Percentiles rank a stretch among this genome's conserved stretches.
phyloP scores from a whole-genome alignment of 2,113 vertebrate genomes.

The Rhynchomys soricoides region DNA sequence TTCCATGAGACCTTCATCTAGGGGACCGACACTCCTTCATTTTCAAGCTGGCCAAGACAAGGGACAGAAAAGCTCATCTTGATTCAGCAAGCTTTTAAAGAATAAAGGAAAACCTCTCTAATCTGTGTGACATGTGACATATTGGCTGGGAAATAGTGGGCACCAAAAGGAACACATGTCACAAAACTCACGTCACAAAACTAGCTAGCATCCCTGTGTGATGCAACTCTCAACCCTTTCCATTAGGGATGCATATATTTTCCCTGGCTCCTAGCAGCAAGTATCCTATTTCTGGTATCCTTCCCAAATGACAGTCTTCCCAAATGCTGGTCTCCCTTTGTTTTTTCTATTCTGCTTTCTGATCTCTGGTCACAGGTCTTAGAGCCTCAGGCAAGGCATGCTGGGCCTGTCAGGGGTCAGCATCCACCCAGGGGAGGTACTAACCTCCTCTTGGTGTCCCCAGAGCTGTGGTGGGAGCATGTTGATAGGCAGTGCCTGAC shows the following conservation, averaged over 20 bases:
- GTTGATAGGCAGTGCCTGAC: neutral
- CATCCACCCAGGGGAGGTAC: neutral
- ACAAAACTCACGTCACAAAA: neutral
- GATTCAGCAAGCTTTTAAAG: conserved; percentile 2
- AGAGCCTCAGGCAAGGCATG: neutral
- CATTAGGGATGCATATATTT: neutral
- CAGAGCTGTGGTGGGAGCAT: neutral
- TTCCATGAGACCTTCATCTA: neutral
- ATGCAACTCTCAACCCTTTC: neutral
- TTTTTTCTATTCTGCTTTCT: neutral
- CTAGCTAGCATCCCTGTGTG: neutral
- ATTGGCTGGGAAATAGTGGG: neutral
- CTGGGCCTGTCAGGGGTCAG: neutral
- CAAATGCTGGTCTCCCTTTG: neutral
- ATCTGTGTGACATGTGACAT: neutral
- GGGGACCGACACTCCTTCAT: neutral
- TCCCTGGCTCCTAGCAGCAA: neutral
- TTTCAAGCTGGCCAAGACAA: neutral
- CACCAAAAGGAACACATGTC: neutral
- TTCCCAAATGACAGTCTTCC: neutral
- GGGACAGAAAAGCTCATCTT: neutral
- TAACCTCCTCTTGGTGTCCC: neutral
- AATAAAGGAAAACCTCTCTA: neutral
- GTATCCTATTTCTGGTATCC: neutral
- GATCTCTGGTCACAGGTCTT: neutral